Percentiles rank a stretch among this genome's conserved stretches.
These are phyloP conservation scores for Porites evermanni DNA, from an alignment of 92 coral and sea anemone genomes.

Conservation along the genomic window DNA sequence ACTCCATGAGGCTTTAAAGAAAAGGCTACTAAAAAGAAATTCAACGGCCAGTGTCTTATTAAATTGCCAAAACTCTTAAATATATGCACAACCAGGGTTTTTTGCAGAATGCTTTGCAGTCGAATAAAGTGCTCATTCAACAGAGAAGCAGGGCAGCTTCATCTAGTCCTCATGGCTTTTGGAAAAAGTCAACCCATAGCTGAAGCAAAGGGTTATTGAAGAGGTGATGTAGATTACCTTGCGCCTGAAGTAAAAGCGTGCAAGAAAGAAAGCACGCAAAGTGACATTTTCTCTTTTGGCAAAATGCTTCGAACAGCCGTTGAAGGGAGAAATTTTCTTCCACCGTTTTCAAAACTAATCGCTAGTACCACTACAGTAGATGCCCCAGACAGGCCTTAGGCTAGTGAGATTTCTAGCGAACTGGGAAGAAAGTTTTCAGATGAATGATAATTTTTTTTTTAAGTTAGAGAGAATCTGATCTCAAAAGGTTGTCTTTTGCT, in stretches of 20 bases:
- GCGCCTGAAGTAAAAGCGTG: conserved; percentile 46
- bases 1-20: conserved; percentile 35
- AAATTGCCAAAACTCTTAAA: conserved; percentile 27
- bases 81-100: conserved; percentile 36
- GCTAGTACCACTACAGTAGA: neutral
- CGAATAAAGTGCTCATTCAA: conserved; percentile 53
- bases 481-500: no score
- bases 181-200: conserved; percentile 47
- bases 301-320: conserved; percentile 49
- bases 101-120: conserved; percentile 49
- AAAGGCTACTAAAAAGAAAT: conserved; percentile 20
- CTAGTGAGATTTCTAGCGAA: no score
- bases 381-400: neutral
- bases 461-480: no score
- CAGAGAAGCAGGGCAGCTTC: neutral
- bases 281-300: conserved; percentile 53
- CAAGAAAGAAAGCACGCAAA: conserved; percentile 34
- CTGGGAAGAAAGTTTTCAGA: no score
- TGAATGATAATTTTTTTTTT: no score
- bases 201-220: conserved; percentile 20
- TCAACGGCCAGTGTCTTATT: conserved; percentile 13
- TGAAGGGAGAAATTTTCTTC: conserved; percentile 25
- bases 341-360: neutral
- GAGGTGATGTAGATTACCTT: conserved; percentile 35
- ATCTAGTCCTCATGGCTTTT: conserved; percentile 52